phyloP scores from a whole-genome alignment of 2,797 vertebrate species.

The Pipistrellus pipistrellus region DNA sequence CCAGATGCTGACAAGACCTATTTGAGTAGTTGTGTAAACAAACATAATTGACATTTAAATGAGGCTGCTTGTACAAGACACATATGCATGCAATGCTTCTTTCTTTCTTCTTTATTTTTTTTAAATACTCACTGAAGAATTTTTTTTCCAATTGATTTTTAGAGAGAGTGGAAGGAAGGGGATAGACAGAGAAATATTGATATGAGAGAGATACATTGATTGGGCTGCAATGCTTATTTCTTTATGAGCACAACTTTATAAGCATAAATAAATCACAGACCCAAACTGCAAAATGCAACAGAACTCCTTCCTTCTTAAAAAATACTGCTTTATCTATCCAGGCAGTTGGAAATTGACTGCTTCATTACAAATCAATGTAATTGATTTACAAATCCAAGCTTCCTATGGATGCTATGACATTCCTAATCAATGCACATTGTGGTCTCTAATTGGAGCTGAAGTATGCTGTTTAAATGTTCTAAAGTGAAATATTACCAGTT shows the following conservation, averaged over 20 bases:
- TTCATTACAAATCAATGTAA: conserved; percentile 75
- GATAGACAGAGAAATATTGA: too few species aligned
- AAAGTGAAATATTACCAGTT: conserved; percentile 60
- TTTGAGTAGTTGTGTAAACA: conserved; percentile 47
- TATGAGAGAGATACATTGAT: too few species aligned
- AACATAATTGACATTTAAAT: conserved; percentile 44
- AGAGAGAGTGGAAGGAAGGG: too few species aligned
- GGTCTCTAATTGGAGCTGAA: conserved; percentile 49
- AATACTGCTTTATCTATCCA: conserved; percentile 41
- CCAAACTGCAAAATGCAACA: neutral
- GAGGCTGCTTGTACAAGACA: neutral
- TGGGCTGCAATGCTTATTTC: neutral
- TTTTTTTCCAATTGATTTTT: too few species aligned
- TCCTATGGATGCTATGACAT: conserved; percentile 51
- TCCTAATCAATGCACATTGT: conserved; percentile 45
- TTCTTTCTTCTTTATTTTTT: neutral
- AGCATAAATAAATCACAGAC: conserved; percentile 24
- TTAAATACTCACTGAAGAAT: too few species aligned
- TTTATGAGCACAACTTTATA: conserved; percentile 38
- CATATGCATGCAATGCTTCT: neutral
- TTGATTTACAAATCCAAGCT: neutral
- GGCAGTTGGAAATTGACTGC: conserved; percentile 64
- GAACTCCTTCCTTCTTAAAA: conserved; percentile 47
- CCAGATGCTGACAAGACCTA: neutral
- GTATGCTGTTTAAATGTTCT: conserved; percentile 61